These are phyloP conservation scores for Podabrus alpinus DNA, from an alignment of 2,888 invertebrate species.

Conservation along the genomic window DNA sequence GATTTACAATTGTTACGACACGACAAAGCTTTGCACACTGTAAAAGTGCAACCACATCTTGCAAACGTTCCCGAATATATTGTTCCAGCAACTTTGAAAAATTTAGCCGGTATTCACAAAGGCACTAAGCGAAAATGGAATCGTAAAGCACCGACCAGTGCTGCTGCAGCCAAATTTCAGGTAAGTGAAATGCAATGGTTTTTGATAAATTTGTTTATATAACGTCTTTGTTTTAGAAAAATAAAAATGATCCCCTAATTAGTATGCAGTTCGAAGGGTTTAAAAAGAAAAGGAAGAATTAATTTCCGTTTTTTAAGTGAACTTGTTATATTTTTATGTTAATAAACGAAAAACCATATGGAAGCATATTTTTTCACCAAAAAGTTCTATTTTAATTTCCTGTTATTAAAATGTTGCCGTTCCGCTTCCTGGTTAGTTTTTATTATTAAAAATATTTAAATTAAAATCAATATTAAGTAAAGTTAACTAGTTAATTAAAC, in stretches of 20 bases:
- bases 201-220: neutral
- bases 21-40: slow-evolving; percentile 84
- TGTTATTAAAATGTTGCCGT: no score
- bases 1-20: slow-evolving; percentile 85
- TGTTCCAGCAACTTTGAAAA: slow-evolving; percentile 76
- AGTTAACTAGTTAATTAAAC: no score
- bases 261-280: slow-evolving; percentile 67
- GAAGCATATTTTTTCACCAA: neutral
- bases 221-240: slow-evolving; percentile 59
- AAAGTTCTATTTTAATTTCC: neutral
- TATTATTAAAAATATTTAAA: no score
- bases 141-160: slow-evolving; percentile 38
- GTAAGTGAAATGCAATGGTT: slow-evolving; percentile 26
- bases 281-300: slow-evolving; percentile 55
- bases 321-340: neutral
- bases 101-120: slow-evolving; percentile 60
- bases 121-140: slow-evolving; percentile 40
- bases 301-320: neutral
- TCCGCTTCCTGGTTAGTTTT: no score
- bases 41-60: slow-evolving; percentile 81
- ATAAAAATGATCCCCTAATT: slow-evolving; percentile 68
- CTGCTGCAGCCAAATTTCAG: slow-evolving; percentile 40
- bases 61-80: slow-evolving; percentile 93
- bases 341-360: neutral
- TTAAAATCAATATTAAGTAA: no score